Base-by-base conservation (phyloP, 2,113 vertebrate species). In the Rhinoptilus africanus region DNA sequence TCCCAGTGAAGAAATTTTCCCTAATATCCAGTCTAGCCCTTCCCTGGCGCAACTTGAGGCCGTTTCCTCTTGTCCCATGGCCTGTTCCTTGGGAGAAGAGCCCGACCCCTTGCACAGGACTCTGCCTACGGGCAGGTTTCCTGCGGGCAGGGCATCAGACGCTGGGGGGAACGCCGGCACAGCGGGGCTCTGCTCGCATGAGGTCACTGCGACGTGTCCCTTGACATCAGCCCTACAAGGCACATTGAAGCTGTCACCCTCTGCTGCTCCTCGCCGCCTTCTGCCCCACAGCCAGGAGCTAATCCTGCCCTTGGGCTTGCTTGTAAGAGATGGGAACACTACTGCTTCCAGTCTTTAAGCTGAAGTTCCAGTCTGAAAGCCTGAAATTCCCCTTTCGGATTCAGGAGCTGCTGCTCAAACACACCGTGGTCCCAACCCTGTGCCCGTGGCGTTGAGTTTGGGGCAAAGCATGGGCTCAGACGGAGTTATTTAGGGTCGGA, bases 381-480 rank as follows among this genome's bases (percentile, higher is more conserved):
- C 56, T 4, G 56, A 34, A 23, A 8, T 41, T 53, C 34, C 60
- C 30, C 23, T 35, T 32, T 45, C 10, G 15, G 12, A 22, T 35
- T 4, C 7, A 4, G 69, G 62, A 60, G 78, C 4, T 3, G 14
- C 53, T 28, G 32, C 59, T 64, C 68, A 7, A 32, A 14, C 27
- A 1, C 18, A 2, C 37, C 6, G 4, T 19, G 51, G 21, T 67
- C 56, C 22, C 18, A 10, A 0, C 6, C 3, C 1, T 6, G 30
- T 9, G 12, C 23, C 59, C 9, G 1, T 4, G 37, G 37, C 0
- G 5, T 11, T 30, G 60, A 14, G 53, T 21, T 9, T 26, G 28
- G 43, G 48, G 50, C 1, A 12, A 60, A 45, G 53, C 22, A 34
- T 14, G 35, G 54, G 26, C 12, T 16, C 17, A 0, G n/a, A 7